phyloP scores from a whole-genome alignment of 2,797 vertebrate genomes.

The Phataginus tetradactyla region DNA sequence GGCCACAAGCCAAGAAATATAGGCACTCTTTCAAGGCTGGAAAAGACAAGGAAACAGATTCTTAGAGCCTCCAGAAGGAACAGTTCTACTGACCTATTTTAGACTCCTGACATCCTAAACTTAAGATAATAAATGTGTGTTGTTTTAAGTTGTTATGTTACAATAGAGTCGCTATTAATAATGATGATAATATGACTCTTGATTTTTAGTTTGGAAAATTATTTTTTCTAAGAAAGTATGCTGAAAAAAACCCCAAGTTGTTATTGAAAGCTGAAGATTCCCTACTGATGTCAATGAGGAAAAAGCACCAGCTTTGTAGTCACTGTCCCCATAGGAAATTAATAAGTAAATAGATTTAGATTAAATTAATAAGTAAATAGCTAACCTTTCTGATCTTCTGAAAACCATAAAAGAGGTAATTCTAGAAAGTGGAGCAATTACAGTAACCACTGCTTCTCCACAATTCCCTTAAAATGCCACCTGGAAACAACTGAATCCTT shows the following conservation, averaged over 20 bases:
- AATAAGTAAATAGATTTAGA: background rate
- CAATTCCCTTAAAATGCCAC: background rate
- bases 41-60: background rate
- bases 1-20: background rate
- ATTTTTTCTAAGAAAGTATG: background rate
- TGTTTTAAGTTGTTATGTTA: background rate
- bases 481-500: background rate
- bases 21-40: background rate
- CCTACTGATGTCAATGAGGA: background rate
- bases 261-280: background rate
- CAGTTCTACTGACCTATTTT: background rate
- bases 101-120: background rate
- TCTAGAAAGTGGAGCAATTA: background rate
- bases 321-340: background rate
- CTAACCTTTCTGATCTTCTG: background rate
- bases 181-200: background rate
- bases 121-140: background rate
- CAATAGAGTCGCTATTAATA: background rate
- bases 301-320: slow-evolving; percentile 17
- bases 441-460: background rate
- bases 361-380: slow-evolving; percentile 10
- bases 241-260: background rate
- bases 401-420: background rate
- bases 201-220: background rate
- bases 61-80: background rate